Base-by-base conservation (phyloP, 2,888 invertebrate species). In the Brachyptera risi region DNA sequence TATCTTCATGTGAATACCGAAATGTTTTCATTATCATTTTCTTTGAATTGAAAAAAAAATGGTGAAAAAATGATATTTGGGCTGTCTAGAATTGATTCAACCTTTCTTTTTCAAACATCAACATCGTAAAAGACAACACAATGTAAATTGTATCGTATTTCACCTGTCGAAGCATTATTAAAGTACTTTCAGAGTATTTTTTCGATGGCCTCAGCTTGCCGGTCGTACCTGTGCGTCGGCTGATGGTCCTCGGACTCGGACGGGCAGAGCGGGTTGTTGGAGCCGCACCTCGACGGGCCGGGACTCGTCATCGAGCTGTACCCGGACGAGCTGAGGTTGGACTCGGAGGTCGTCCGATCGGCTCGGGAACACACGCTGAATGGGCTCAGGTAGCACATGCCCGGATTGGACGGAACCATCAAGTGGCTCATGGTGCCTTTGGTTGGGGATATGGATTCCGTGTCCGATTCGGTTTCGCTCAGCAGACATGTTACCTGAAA, bases 251-350 rank as follows among this genome's bases (percentile, higher is more conserved):
- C 88, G 80, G 85, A 84, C 76, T 88, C 87, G 11, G 85, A 84
- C 1, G 87, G 85, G 71, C 87, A 89, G 2, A 90, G 73, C 0
- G 90, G 90, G 73, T 90, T 90, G 70, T 86, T 89, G 0, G 90
- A 90, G 4, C 89, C 88, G 71, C 90, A 90, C 64, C 90, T 78
- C 1, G 90, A 90, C 3, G 90, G 88, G 0, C 89, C 90, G 0
- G 90, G 90, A 74, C 88, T 89, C 0, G 90, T 89, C 87, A 90
- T 90, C 1, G 90, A 90, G 66, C 89, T 89, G 73, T 91, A 91
- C 7, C 91, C 91, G 0, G 90, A 90, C 7, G 90, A 90, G 65
- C 90, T 90, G 40, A 91, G 77, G 73, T 91, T 91, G 1, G 90
- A 90, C 75, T 91, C 90, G 0, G 90, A 90, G 13, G 88, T 87